Evolutionary conservation across 37 sponge, comb jelly and placozoan species (phyloP).

Genomic region (Chondrilla cf. caribensis): DNA sequence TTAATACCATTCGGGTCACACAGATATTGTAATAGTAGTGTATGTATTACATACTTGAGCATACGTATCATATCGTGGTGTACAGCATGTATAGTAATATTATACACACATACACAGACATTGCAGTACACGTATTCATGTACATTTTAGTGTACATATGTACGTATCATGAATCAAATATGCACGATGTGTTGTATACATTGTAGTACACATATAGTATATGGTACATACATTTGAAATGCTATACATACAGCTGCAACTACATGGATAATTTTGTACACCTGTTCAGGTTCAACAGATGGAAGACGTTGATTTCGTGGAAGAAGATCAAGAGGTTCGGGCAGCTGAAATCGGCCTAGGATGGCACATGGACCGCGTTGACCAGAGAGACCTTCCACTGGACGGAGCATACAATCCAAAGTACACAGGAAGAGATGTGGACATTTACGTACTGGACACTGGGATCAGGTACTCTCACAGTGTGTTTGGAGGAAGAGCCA

Average conservation of each 20-base stretch:
- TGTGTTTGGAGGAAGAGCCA: slow-evolving; percentile 11
- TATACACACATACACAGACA: too few species aligned
- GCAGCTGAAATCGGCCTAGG: neutral
- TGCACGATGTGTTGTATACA: neutral
- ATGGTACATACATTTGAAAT: too few species aligned
- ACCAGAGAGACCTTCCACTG: slow-evolving; percentile 47
- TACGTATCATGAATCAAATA: neutral
- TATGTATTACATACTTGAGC: too few species aligned
- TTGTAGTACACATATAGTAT: too few species aligned
- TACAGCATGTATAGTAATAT: too few species aligned
- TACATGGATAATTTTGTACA: too few species aligned
- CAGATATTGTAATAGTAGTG: too few species aligned
- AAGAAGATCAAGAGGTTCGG: neutral
- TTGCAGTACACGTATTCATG: neutral
- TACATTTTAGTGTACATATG: neutral
- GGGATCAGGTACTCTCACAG: slow-evolving; percentile 60
- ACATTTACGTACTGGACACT: slow-evolving; percentile 65
- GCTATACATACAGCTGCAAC: too few species aligned
- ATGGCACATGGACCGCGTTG: slow-evolving; percentile 68
- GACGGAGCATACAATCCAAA: slow-evolving; percentile 53
- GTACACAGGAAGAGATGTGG: slow-evolving; percentile 61
- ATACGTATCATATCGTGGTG: too few species aligned
- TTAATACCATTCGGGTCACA: too few species aligned
- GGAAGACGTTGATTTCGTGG: neutral
- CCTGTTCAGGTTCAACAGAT: neutral